A percentile compares a stretch with the other conserved stretches of the same genome.
Evolutionary conservation across 2,888 invertebrate species (phyloP).

Genomic region (Diabrotica balteata): DNA sequence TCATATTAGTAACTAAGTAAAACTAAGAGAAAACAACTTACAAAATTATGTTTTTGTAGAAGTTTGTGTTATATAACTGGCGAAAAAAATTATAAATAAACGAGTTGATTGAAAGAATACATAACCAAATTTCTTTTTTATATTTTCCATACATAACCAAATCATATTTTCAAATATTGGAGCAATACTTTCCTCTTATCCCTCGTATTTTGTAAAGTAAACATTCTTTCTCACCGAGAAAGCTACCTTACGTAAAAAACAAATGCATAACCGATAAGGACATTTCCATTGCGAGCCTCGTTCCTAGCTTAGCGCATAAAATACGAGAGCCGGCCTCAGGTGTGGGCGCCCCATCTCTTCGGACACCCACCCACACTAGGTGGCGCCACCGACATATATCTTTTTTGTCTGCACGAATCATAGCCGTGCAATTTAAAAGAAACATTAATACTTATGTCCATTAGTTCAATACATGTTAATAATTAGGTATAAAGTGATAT

Average conservation of each 20-base stretch:
- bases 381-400: slow-evolving; percentile 40
- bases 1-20: too few species aligned
- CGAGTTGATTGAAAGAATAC: too few species aligned
- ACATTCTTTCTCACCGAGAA: slow-evolving; percentile 15
- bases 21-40: too few species aligned
- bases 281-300: slow-evolving; percentile 28
- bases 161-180: too few species aligned
- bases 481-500: too few species aligned
- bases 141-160: too few species aligned
- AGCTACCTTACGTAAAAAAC: slow-evolving; percentile 28
- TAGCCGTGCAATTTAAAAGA: slow-evolving; percentile 12
- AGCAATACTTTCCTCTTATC: not conserved
- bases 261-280: slow-evolving; percentile 33
- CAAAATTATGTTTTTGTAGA: too few species aligned
- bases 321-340: slow-evolving; percentile 31
- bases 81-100: too few species aligned
- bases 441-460: too few species aligned
- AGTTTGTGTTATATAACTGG: too few species aligned
- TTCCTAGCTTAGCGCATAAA: slow-evolving; percentile 29
- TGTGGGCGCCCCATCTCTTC: slow-evolving; percentile 34
- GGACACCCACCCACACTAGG: slow-evolving; percentile 40
- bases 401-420: slow-evolving; percentile 32
- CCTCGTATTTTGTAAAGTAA: slow-evolving; percentile 13
- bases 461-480: too few species aligned
- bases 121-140: too few species aligned